These are phyloP conservation scores for Chionomys nivalis DNA, from an alignment of 2,113 vertebrate genomes.

Conservation along the genomic window DNA sequence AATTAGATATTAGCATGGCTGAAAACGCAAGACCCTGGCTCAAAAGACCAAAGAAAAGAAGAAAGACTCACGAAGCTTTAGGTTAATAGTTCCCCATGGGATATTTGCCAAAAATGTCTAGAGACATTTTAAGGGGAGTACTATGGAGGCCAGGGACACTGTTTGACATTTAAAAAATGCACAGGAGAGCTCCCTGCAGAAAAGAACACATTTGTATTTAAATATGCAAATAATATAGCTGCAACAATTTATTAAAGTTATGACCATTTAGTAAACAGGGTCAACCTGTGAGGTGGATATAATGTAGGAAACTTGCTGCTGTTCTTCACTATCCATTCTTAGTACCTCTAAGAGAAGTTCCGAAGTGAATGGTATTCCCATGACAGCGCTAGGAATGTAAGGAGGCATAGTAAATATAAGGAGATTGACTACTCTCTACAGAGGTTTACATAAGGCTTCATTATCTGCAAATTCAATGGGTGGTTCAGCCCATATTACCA, in stretches of 20 bases:
- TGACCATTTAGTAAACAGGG: neutral
- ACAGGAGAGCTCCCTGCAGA: neutral
- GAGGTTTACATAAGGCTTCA: conserved; percentile 7
- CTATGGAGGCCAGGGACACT: neutral
- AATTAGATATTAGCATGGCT: neutral
- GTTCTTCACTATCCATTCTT: neutral
- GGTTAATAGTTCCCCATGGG: neutral
- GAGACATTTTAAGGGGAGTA: neutral
- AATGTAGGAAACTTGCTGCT: neutral
- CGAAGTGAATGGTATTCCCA: neutral
- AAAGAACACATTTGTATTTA: neutral
- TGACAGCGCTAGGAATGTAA: neutral
- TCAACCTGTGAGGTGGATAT: neutral
- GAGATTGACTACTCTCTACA: neutral
- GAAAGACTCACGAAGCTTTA: neutral
- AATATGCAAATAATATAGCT: neutral
- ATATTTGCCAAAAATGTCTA: neutral
- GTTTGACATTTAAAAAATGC: neutral
- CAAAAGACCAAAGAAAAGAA: neutral
- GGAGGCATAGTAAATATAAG: neutral
- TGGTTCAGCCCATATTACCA: neutral
- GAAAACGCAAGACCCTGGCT: neutral
- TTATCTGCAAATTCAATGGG: neutral
- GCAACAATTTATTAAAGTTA: conserved; percentile 26
- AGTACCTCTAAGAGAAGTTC: neutral